phyloP scores from a whole-genome alignment of 2,113 vertebrate species.

The Tinamus guttatus region DNA sequence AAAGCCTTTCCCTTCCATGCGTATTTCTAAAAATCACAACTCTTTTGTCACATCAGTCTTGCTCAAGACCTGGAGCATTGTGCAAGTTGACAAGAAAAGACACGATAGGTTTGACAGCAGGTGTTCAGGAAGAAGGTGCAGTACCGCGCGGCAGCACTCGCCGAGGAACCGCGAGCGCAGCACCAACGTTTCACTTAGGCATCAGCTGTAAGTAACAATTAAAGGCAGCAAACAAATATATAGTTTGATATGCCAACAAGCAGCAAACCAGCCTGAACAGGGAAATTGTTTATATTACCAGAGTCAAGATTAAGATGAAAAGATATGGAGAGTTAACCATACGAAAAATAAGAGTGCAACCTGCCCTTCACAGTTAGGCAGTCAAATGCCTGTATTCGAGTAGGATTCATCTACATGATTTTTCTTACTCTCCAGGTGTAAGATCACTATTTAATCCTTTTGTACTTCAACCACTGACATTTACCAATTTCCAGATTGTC shows the following conservation, averaged over 20 bases:
- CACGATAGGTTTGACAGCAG: conserved; percentile 71
- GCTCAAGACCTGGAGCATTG: conserved; percentile 67
- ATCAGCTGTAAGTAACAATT: conserved; percentile 9
- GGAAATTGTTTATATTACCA: not conserved
- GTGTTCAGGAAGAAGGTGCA: conserved; percentile 62
- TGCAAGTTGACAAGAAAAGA: conserved; percentile 77
- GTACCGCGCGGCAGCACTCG: conserved; percentile 36
- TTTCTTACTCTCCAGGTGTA: not conserved
- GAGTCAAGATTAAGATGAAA: not conserved
- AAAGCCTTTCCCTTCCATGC: not conserved
- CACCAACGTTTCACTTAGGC: conserved; percentile 6
- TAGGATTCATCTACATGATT: not conserved
- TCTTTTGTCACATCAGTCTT: conserved; percentile 52
- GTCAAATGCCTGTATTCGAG: not conserved
- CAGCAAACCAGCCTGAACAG: not conserved
- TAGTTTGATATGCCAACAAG: not conserved
- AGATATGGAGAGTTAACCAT: not conserved
- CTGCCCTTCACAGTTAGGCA: not conserved
- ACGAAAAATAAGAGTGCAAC: not conserved
- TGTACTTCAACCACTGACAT: not conserved
- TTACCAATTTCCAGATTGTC: not conserved
- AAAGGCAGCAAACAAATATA: conserved; percentile 23
- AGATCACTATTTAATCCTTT: not conserved
- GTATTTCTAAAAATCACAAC: conserved; percentile 50
- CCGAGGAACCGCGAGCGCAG: not conserved